Percentiles rank a stretch among this genome's conserved stretches.
These are phyloP conservation scores for Gonocerus acuteangulatus DNA, from an alignment of 2,888 invertebrate species.

Conservation along the genomic window DNA sequence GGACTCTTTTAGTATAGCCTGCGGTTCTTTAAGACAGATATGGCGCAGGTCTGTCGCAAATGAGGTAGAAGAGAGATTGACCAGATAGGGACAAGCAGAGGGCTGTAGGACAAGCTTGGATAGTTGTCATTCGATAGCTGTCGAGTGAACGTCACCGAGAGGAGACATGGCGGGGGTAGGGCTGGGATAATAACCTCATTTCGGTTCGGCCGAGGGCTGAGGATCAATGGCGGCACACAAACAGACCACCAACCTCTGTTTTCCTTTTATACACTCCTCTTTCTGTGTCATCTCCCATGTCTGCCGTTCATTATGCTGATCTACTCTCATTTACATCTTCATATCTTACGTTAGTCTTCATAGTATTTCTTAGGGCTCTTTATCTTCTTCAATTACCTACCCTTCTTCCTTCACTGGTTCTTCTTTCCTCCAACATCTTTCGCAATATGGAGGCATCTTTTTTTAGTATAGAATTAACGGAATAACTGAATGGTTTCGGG, in stretches of 20 bases:
- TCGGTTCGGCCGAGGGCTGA: not conserved
- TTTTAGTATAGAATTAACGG: too few species aligned
- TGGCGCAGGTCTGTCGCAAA: constrained; percentile 8
- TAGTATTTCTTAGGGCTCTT: constrained; percentile 6
- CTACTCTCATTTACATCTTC: constrained; percentile 10
- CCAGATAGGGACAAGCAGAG: not conserved
- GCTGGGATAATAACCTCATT: constrained; percentile 19
- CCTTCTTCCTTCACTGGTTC: too few species aligned
- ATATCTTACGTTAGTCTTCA: not conserved
- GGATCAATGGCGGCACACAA: constrained; percentile 17
- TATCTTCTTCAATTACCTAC: too few species aligned
- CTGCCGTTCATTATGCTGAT: constrained; percentile 5
- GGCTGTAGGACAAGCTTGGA: not conserved
- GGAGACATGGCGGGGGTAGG: not conserved
- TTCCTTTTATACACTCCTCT: not conserved
- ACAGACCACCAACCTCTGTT: not conserved
- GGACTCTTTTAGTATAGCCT: too few species aligned
- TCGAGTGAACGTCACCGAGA: not conserved
- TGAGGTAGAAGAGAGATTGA: constrained; percentile 7
- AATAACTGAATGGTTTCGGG: too few species aligned
- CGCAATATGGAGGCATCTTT: too few species aligned
- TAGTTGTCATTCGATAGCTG: constrained; percentile 13
- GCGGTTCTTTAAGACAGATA: too few species aligned
- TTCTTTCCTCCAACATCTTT: too few species aligned
- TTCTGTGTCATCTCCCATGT: not conserved